A percentile compares a stretch with the other conserved stretches of the same genome.
phyloP scores from a whole-genome alignment of 2,797 vertebrate genomes.

The Sus cebifrons region DNA sequence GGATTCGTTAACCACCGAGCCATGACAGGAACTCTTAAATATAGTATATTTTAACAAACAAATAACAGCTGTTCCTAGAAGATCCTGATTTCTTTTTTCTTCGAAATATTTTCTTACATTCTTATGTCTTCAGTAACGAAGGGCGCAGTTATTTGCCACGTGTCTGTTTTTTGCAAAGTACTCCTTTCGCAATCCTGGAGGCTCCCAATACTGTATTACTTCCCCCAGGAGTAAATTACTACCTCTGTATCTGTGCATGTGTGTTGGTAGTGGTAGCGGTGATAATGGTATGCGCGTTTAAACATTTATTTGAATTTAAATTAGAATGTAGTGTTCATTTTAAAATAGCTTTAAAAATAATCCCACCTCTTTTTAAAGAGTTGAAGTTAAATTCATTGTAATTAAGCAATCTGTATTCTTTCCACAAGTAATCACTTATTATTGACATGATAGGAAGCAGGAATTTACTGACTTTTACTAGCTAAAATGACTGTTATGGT shows the following conservation, averaged over 20 bases:
- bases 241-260: not conserved
- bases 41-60: not conserved
- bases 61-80: not conserved
- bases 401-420: not conserved
- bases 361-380: not conserved
- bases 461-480: conserved; percentile 15
- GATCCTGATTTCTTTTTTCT: not conserved
- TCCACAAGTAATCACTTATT: not conserved
- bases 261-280: not conserved
- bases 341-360: conserved; percentile 34
- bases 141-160: not conserved
- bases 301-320: conserved; percentile 49
- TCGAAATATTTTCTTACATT: conserved; percentile 35
- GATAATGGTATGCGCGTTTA: not conserved
- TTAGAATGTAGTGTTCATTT: not conserved
- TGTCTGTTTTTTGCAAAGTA: not conserved
- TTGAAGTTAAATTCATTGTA: not conserved
- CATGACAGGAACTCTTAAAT: not conserved
- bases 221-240: not conserved
- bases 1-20: too few relatives aligned
- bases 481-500: not conserved
- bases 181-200: not conserved
- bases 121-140: not conserved
- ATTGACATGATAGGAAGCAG: not conserved
- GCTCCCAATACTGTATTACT: not conserved